Base-by-base conservation (phyloP, 2,888 invertebrate genomes). In the Chloromyia formosa region DNA sequence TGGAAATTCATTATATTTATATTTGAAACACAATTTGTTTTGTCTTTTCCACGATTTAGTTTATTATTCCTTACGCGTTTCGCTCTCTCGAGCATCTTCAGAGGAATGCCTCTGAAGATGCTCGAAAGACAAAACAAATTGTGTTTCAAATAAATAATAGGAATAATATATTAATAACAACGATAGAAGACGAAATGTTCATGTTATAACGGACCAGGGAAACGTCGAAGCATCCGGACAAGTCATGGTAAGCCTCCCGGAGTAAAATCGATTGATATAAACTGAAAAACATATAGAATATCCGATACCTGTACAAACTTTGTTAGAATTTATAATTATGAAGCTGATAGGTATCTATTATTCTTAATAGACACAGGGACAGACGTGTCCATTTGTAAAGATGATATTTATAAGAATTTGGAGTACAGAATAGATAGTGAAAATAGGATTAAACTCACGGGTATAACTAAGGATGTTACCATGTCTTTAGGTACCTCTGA, bases 311-410 rank as follows among this genome's bases (percentile, higher is more conserved):
- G 56, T 20, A 20, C 56, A 56, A 56, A 56, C 16, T 56, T 20
- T 2, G 22, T 56, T 20, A 56, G 56, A 22, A 56, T 56, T 56
- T 56, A 60, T 60, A 49, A n/a, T 49, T n/a, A 12, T 49, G 49
- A 49, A n/a, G 49, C 49, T 5, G 16, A 49, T n/a, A 12, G 49
- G 12, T n/a, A 49, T 49, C 49, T 49, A 12, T n/a, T n/a, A 49
- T n/a, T 49, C 16, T 49, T 49, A 49, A 49, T 49, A 49, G 49
- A n/a, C 49, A 49, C 12, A 49, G 49, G 49, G 12, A 10, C 49
- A 49, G 49, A 49, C 16, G 49, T 49, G 49, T 49, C 16, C 12
- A 49, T 49, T 49, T 49, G 49, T 49, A 49, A 49, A 49, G 16
- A 49, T 7, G 49, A 49, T n/a, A 49, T 12, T 5, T n/a, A 49